Evolutionary conservation across 2,113 vertebrate genomes (phyloP).

Genomic region (Paraplagusia blochii): DNA sequence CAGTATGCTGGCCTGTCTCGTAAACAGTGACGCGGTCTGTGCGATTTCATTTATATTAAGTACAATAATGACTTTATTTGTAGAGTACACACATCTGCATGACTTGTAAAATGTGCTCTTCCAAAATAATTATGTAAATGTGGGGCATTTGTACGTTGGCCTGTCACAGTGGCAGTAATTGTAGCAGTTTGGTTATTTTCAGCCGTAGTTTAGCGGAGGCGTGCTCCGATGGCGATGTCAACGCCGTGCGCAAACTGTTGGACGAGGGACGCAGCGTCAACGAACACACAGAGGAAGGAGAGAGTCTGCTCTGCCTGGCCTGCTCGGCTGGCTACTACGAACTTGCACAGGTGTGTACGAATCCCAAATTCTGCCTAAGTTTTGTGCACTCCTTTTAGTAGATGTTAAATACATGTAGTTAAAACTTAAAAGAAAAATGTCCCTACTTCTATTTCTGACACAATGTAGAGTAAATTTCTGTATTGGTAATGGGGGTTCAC

Average conservation of each 20-base stretch:
- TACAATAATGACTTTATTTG: too few species aligned
- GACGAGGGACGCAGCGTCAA: constrained; percentile 98
- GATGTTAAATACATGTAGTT: neutral
- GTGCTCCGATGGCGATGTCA: constrained; percentile 98
- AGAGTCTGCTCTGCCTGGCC: constrained; percentile 95
- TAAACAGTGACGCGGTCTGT: neutral
- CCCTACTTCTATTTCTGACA: too few species aligned
- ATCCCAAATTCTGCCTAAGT: neutral
- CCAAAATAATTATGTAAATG: neutral
- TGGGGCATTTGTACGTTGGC: constrained; percentile 58
- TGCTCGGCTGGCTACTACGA: constrained; percentile 98
- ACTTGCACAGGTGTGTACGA: constrained; percentile 87
- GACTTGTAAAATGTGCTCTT: neutral
- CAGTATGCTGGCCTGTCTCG: neutral
- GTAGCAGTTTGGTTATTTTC: constrained; percentile 86
- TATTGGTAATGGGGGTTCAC: too few species aligned
- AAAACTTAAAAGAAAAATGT: too few species aligned
- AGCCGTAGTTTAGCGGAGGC: constrained; percentile 99
- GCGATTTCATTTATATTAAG: neutral
- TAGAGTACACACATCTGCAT: too few species aligned
- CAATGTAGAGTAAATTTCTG: too few species aligned
- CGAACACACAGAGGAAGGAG: constrained; percentile 97
- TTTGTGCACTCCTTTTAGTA: neutral
- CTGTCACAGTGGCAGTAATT: constrained; percentile 83
- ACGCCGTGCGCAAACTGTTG: constrained; percentile 94